Percentiles rank a stretch among this genome's conserved stretches.
phyloP scores from a whole-genome alignment of 2,888 invertebrate genomes.

The Hirtodrosophila histrioides region DNA sequence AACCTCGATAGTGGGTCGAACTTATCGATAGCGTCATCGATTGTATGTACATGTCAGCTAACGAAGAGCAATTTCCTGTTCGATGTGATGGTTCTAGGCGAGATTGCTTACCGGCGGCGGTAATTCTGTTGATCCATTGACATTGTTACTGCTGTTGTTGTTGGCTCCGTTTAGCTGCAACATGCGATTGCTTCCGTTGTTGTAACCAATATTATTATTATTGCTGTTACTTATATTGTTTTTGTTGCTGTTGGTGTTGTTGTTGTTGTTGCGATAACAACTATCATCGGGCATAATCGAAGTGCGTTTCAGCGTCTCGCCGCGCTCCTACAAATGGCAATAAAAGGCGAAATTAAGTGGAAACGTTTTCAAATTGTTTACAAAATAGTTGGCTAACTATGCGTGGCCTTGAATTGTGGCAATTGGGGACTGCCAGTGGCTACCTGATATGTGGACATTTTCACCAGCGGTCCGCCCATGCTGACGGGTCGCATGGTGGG shows the following conservation, averaged over 20 bases:
- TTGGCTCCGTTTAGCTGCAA: slow-evolving; percentile 48
- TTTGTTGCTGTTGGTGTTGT: slow-evolving; percentile 21
- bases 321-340: slow-evolving; percentile 77
- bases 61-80: too few relatives aligned
- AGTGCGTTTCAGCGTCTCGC: slow-evolving; percentile 82
- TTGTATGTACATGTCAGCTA: too few relatives aligned
- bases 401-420: background rate
- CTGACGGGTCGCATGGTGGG: slow-evolving; percentile 72
- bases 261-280: slow-evolving; percentile 75
- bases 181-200: slow-evolving; percentile 57
- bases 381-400: background rate
- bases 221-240: slow-evolving; percentile 4
- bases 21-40: too few relatives aligned
- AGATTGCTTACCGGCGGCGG: slow-evolving; percentile 79
- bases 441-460: slow-evolving; percentile 73
- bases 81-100: too few relatives aligned
- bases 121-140: slow-evolving; percentile 56
- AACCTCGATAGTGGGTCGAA: too few relatives aligned
- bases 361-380: slow-evolving; percentile 4
- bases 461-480: slow-evolving; percentile 64
- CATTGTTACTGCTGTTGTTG: slow-evolving; percentile 28
- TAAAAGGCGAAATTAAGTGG: background rate
- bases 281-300: slow-evolving; percentile 83
- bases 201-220: slow-evolving; percentile 35
- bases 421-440: background rate